Conservation (phyloP, 2,888 invertebrate species). For the Campoplex capitator region DNA sequence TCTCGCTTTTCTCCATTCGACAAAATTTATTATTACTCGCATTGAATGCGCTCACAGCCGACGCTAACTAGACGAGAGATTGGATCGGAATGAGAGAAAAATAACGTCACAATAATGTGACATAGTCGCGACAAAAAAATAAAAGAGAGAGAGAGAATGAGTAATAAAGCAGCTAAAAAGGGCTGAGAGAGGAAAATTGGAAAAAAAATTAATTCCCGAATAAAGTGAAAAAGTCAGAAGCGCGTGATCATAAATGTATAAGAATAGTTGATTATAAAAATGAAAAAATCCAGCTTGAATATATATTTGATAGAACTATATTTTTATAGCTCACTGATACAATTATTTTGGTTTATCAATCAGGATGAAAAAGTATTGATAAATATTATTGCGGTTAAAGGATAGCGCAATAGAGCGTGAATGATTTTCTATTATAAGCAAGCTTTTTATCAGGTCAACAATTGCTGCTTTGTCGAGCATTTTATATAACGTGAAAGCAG, state of each 20-base stretch:
- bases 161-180: slow-evolving; percentile 73
- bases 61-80: slow-evolving; percentile 60
- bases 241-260: neutral
- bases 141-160: slow-evolving; percentile 32
- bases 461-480: slow-evolving; percentile 54
- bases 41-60: slow-evolving; percentile 46
- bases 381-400: slow-evolving; percentile 23
- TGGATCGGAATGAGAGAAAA: slow-evolving; percentile 52
- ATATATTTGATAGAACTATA: neutral
- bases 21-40: slow-evolving; percentile 66
- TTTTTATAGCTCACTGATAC: slow-evolving; percentile 15
- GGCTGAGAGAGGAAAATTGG: slow-evolving; percentile 78
- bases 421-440: slow-evolving; percentile 47
- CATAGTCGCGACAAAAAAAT: slow-evolving; percentile 16
- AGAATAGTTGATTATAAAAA: neutral
- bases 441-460: slow-evolving; percentile 65
- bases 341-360: neutral
- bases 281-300: neutral
- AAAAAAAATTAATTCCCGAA: slow-evolving; percentile 75
- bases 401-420: slow-evolving; percentile 30
- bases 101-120: slow-evolving; percentile 59
- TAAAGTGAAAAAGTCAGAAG: slow-evolving; percentile 61
- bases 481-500: slow-evolving; percentile 43
- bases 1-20: slow-evolving; percentile 61
- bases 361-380: slow-evolving; percentile 11